Evolutionary conservation across 2,113 vertebrate genomes (phyloP).

Genomic region (Daubentonia madagascariensis): DNA sequence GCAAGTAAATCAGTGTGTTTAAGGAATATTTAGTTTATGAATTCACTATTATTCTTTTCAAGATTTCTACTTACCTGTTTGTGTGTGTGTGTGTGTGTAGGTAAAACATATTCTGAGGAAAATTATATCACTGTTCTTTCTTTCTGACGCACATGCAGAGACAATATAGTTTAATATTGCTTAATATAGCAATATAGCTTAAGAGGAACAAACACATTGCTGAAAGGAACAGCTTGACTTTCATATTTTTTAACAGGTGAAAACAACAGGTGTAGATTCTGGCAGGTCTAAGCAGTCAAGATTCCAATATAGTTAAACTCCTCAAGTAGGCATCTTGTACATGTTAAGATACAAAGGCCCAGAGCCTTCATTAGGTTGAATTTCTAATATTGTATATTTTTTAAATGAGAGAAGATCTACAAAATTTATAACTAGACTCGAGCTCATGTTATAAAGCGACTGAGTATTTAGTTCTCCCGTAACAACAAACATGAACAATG

Average conservation of each 20-base stretch:
- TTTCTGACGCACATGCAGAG: neutral
- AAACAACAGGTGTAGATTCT: neutral
- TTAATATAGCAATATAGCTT: neutral
- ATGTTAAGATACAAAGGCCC: neutral
- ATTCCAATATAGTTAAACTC: neutral
- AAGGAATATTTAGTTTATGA: conserved; percentile 75
- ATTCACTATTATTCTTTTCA: conserved; percentile 74
- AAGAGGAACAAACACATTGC: neutral
- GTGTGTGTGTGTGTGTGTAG: neutral
- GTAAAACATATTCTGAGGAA: neutral
- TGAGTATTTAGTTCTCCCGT: neutral
- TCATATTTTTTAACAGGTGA: neutral
- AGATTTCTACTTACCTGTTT: conserved; percentile 72
- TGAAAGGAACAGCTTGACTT: conserved; percentile 14
- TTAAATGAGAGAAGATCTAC: neutral
- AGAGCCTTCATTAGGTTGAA: neutral
- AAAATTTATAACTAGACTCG: neutral
- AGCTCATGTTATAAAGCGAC: neutral
- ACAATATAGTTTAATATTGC: neutral
- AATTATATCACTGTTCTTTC: neutral
- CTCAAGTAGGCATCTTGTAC: neutral
- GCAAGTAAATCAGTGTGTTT: conserved; percentile 67
- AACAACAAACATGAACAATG: conserved; percentile 19
- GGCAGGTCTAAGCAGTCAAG: neutral
- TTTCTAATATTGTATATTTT: neutral